Evolutionary conservation across 1,140 invertebrate genomes (phyloP), one percentile per base, ranked within the genome.

Genomic region (Thaumetopoea pityocampa): DNA sequence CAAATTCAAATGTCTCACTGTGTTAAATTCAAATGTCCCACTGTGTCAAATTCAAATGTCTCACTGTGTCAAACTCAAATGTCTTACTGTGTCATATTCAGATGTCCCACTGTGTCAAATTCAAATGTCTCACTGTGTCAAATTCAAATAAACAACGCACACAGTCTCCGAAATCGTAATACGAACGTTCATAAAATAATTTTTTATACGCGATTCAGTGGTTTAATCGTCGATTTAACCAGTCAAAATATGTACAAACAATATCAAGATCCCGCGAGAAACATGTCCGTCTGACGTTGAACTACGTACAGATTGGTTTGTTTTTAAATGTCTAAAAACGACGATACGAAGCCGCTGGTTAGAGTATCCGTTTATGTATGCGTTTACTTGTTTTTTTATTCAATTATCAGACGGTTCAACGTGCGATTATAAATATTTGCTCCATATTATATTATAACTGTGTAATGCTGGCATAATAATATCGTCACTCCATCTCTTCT

Each of bases 261-360:
- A 46, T 43, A 49, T 65, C 51, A 48, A 64, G 51, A 55, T 47
- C 17, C 52, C 49, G 66, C 52, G 61, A 67, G 55, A 50, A 65
- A 70, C 60, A 48, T 48, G 45, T n/a, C n/a, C 60, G 59, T 74
- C 67, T 62, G 69, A 68, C 67, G 60, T 42, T 50, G 23, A 23
- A 33, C 36, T 17, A 29, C 44, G 40, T 30, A 22, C 40, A 52
- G 68, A 67, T 66, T 32, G 40, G 78, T 82, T 82, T 82, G 71
- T 82, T 82, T 82, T 78, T 67, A 82, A 61, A 82, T 66, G 73
- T 82, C 74, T n/a, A n/a, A n/a, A n/a, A n/a, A 24, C 65, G 61
- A 57, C 51, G 57, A 63, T 67, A 46, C 44, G 55, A 61, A 58
- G 61, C 63, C 65, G 56, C 57, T 60, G 62, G 62, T 51, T n/a